phyloP scores from a whole-genome alignment of 1,140 invertebrate genomes.

The Diorhabda sublineata region DNA sequence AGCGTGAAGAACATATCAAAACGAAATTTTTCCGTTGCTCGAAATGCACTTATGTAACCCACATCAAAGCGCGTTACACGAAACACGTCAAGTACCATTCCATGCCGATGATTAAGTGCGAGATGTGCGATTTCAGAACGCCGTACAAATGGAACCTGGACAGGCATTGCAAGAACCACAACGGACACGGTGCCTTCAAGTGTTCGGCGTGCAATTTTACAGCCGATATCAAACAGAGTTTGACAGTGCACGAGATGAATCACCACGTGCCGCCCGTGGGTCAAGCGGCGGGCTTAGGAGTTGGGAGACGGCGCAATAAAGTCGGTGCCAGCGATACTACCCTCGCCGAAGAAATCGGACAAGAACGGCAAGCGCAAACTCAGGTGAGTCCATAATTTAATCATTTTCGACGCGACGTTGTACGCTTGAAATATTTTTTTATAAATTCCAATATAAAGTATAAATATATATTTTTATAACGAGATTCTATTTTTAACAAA shows the following conservation, averaged over 20 bases:
- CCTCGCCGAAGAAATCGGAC: conserved; percentile 45
- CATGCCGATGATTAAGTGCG: conserved; percentile 90
- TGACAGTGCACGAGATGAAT: conserved; percentile 88
- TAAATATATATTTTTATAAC: too few species aligned
- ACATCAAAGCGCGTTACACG: conserved; percentile 83
- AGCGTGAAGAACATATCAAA: conserved; percentile 57
- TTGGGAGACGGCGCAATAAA: conserved; percentile 58
- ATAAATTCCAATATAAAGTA: background rate
- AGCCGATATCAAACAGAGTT: conserved; percentile 85
- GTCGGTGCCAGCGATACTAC: conserved; percentile 65
- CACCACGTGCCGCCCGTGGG: conserved; percentile 76
- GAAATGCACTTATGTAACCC: conserved; percentile 86
- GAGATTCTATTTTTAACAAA: background rate
- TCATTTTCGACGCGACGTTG: background rate
- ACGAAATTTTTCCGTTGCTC: conserved; percentile 75
- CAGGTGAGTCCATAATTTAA: conserved; percentile 25
- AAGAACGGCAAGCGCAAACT: conserved; percentile 22
- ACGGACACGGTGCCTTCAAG: conserved; percentile 72
- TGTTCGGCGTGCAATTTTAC: conserved; percentile 89
- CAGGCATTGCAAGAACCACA: conserved; percentile 87
- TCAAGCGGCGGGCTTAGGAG: conserved; percentile 52
- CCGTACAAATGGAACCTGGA: conserved; percentile 93
- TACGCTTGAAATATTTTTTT: background rate
- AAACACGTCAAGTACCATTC: conserved; percentile 94
- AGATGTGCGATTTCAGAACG: conserved; percentile 87